A percentile compares a stretch with the other conserved stretches of the same genome.
phyloP scores from a whole-genome alignment of 2,888 invertebrate species.

The Catotricha subobsoleta region DNA sequence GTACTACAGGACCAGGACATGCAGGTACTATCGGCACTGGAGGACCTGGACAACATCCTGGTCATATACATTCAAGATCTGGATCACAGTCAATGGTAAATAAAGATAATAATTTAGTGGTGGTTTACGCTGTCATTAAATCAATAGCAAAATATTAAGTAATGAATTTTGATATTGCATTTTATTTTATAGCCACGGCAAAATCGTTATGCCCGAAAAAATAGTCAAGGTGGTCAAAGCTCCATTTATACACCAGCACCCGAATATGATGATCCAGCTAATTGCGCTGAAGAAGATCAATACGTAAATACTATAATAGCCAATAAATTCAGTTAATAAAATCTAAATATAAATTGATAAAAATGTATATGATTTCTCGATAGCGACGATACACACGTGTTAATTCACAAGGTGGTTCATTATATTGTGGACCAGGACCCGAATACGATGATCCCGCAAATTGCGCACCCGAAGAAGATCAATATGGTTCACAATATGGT shows the following conservation, averaged over 20 bases:
- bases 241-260: slow-evolving; percentile 68
- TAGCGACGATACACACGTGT: slow-evolving; percentile 55
- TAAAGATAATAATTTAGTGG: no score
- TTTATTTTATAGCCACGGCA: slow-evolving; percentile 34
- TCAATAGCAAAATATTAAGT: no score
- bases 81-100: slow-evolving; percentile 77
- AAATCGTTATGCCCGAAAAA: slow-evolving; percentile 49
- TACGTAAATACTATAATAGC: slow-evolving; percentile 55
- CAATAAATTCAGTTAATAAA: no score
- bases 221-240: slow-evolving; percentile 66
- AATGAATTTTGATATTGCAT: no score
- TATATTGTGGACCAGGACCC: slow-evolving; percentile 47
- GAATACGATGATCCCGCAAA: slow-evolving; percentile 90
- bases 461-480: slow-evolving; percentile 80
- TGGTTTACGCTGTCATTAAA: slow-evolving; percentile 5
- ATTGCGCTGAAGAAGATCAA: slow-evolving; percentile 81
- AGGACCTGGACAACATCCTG: slow-evolving; percentile 46
- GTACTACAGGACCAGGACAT: slow-evolving; percentile 43
- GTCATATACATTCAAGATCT: slow-evolving; percentile 63
- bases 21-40: slow-evolving; percentile 70
- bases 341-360: no score
- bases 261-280: slow-evolving; percentile 86
- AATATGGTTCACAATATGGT: slow-evolving; percentile 70
- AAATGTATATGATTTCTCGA: background rate
- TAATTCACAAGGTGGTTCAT: slow-evolving; percentile 41